Base-by-base conservation (phyloP, 1,140 invertebrate species). In the Dinothrombium tinctorium region DNA sequence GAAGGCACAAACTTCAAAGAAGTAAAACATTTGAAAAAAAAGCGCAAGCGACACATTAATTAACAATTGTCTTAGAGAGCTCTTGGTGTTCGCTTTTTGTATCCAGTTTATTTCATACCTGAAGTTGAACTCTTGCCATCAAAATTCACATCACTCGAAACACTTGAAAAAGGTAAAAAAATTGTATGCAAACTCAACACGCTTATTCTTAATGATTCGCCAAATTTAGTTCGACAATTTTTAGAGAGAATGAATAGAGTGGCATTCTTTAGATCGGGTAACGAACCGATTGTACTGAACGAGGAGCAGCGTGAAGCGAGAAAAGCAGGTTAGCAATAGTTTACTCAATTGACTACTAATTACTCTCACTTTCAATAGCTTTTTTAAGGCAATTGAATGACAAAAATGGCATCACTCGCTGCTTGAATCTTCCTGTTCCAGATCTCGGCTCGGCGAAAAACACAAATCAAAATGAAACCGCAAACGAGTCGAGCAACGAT, bases 231-330 rank as follows among this genome's bases (percentile, higher is more conserved):
- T 7, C 46, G 60, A 24, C 38, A 41, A 8, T 47, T 63, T 40
- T 44, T 65, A 21, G 59, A 61, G 38, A 48, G 51, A 41, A 65
- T 65, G 62, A 61, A 60, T 3, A 61, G 62, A 46, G 60, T 60
- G n/a, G 47, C 62, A 40, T 65, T 62, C 46, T 63, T 65, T 40
- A 46, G 63, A 44, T 59, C 58, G 37, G 61, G 61, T 20, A 49
- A 44, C 21, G 55, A 61, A 42, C 63, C 63, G 15, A 47, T 63
- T 6, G 58, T 65, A 33, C 48, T 65, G 4, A 54, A 50, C 25
- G 57, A 63, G 44, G 55, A 62, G 44, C 59, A 64, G 45, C 48
- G 60, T 47, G 61, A 65, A 48, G 48, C 53, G 15, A 53, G 61
- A 40, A 58, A 55, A 46, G 43, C 46, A 43, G 55, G 61, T 60